phyloP scores from a whole-genome alignment of 2,797 vertebrate genomes.

The Sciurus carolinensis region DNA sequence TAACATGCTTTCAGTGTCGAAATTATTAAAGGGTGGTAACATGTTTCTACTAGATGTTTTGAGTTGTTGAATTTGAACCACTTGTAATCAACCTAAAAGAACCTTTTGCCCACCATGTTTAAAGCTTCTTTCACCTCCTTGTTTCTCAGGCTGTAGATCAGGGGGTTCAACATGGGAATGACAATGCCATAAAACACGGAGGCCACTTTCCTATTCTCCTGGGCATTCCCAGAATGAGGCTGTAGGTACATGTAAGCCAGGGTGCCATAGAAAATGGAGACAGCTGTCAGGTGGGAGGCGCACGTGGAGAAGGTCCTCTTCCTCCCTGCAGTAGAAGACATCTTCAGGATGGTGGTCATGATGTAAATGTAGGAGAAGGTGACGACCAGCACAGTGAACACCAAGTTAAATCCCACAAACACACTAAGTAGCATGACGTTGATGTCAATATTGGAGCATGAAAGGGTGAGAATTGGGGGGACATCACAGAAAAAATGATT shows the following conservation, averaged over 20 bases:
- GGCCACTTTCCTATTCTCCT: not conserved
- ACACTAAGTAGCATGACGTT: conserved; percentile 9
- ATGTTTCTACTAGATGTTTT: not conserved
- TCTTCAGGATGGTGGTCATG: too few relatives aligned
- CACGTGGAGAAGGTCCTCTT: too few relatives aligned
- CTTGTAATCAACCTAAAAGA: not conserved
- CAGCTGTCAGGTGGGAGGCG: too few relatives aligned
- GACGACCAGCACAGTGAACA: not conserved
- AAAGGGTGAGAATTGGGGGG: conserved; percentile 56
- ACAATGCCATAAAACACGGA: conserved; percentile 66
- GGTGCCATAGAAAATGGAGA: not conserved
- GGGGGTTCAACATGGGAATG: conserved; percentile 75
- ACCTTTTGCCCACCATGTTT: not conserved
- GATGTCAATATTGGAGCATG: conserved; percentile 47
- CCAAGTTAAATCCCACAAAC: conserved; percentile 74
- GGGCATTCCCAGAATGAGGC: conserved; percentile 36
- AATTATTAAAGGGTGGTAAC: not conserved
- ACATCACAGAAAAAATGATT: conserved; percentile 76
- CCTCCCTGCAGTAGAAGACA: too few relatives aligned
- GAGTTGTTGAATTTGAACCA: not conserved
- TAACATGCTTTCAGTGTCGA: not conserved
- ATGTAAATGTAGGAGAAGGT: not conserved
- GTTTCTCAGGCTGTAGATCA: conserved; percentile 73
- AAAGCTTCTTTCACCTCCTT: conserved; percentile 71
- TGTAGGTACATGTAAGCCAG: conserved; percentile 73